These are phyloP conservation scores for Brachionus rubens DNA, from an alignment of 1,140 invertebrate species.

Conservation along the genomic window DNA sequence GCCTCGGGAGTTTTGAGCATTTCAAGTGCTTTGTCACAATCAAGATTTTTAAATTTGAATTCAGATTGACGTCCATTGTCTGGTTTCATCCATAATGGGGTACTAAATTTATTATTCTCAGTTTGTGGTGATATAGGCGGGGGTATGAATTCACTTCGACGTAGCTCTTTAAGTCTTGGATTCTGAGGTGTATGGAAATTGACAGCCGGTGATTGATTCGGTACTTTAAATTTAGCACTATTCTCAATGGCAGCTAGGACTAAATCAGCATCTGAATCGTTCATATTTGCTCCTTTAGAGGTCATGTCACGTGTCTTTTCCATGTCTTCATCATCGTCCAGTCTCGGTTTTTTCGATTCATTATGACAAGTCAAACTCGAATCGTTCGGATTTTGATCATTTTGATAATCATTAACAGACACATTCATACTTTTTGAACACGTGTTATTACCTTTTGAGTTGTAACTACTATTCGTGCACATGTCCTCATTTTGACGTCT, in stretches of 20 bases:
- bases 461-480: constrained; percentile 31
- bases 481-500: constrained; percentile 34
- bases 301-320: neutral
- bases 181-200: constrained; percentile 22
- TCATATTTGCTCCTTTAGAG: neutral
- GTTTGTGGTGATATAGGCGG: neutral
- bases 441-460: neutral
- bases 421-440: neutral
- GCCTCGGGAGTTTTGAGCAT: constrained; percentile 31
- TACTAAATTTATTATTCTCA: constrained; percentile 22
- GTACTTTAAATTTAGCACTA: constrained; percentile 23
- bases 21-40: constrained; percentile 41
- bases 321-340: neutral
- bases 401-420: neutral
- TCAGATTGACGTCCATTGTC: neutral
- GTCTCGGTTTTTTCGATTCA: constrained; percentile 32
- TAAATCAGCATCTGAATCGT: neutral
- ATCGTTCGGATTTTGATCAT: constrained; percentile 6
- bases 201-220: neutral
- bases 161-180: constrained; percentile 27
- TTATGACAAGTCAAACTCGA: constrained; percentile 28
- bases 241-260: neutral
- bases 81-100: constrained; percentile 31
- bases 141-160: neutral
- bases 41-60: constrained; percentile 41